phyloP scores from a whole-genome alignment of 1,140 invertebrate genomes.

The Tyrophagus putrescentiae region DNA sequence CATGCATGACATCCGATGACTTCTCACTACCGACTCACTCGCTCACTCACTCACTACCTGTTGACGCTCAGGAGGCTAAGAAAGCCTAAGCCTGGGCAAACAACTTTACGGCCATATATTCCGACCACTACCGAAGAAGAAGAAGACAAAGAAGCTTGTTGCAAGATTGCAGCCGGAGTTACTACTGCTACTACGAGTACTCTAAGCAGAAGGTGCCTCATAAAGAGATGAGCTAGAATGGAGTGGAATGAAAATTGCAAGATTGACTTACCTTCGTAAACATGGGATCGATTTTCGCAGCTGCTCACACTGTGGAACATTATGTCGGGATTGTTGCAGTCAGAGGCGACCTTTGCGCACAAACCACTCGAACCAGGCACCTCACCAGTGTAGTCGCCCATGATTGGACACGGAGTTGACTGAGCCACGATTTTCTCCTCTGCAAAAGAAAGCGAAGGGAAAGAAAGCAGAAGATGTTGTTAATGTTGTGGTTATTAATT shows the following conservation, averaged over 20 bases:
- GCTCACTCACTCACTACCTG: too few species aligned
- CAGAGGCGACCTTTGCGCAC: conserved; percentile 54
- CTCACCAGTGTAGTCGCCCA: conserved; percentile 48
- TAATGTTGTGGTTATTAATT: not conserved
- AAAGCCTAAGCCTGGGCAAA: too few species aligned
- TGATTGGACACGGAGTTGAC: conserved; percentile 49
- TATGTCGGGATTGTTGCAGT: conserved; percentile 49
- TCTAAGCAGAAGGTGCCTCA: too few species aligned
- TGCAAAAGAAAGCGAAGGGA: conserved; percentile 22
- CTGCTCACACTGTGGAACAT: conserved; percentile 56
- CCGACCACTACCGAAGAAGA: too few species aligned
- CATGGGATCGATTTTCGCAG: conserved; percentile 42
- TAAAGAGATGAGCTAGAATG: too few species aligned
- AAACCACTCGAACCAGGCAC: conserved; percentile 49
- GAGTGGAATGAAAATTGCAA: too few species aligned
- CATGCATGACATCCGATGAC: not conserved
- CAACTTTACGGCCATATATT: too few species aligned
- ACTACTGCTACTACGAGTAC: too few species aligned
- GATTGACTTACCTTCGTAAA: conserved; percentile 49
- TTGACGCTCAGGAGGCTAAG: too few species aligned
- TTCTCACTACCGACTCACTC: too few species aligned
- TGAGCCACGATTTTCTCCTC: conserved; percentile 39
- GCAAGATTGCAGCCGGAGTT: too few species aligned
- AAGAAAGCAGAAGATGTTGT: not conserved
- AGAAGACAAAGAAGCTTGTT: too few species aligned